phyloP scores from a whole-genome alignment of 2,113 vertebrate species.

The Caranx melampygus region DNA sequence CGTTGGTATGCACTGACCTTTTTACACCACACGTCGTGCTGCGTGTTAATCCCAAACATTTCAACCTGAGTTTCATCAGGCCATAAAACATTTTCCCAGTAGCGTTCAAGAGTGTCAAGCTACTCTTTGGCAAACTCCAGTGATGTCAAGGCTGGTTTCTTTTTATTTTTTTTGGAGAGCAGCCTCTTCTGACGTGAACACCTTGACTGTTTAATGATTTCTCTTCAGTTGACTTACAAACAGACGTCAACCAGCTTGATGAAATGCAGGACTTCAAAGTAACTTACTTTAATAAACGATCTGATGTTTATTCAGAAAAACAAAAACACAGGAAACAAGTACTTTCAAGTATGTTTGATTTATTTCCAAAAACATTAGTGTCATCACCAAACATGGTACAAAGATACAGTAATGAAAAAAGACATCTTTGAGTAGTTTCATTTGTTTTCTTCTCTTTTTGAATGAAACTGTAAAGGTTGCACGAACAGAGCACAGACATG shows the following conservation, averaged over 20 bases:
- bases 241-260: too few species aligned
- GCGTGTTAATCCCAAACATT: not conserved
- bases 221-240: too few species aligned
- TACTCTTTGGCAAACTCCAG: not conserved
- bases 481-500: slow-evolving; percentile 46
- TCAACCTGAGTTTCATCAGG: not conserved
- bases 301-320: not conserved
- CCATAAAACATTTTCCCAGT: not conserved
- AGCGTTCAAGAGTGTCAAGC: not conserved
- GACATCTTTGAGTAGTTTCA: slow-evolving; percentile 58
- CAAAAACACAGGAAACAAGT: not conserved
- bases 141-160: not conserved
- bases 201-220: too few species aligned
- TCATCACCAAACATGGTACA: slow-evolving; percentile 75
- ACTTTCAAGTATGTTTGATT: slow-evolving; percentile 79
- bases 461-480: slow-evolving; percentile 50
- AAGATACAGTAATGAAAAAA: slow-evolving; percentile 70
- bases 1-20: not conserved
- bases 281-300: not conserved
- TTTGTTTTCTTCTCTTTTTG: slow-evolving; percentile 30
- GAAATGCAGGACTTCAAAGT: too few species aligned
- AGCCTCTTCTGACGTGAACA: too few species aligned
- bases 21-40: not conserved
- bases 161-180: too few species aligned
- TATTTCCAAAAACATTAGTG: slow-evolving; percentile 81